phyloP scores from a whole-genome alignment of 2,113 vertebrate species.

The Brachypteracias leptosomus region DNA sequence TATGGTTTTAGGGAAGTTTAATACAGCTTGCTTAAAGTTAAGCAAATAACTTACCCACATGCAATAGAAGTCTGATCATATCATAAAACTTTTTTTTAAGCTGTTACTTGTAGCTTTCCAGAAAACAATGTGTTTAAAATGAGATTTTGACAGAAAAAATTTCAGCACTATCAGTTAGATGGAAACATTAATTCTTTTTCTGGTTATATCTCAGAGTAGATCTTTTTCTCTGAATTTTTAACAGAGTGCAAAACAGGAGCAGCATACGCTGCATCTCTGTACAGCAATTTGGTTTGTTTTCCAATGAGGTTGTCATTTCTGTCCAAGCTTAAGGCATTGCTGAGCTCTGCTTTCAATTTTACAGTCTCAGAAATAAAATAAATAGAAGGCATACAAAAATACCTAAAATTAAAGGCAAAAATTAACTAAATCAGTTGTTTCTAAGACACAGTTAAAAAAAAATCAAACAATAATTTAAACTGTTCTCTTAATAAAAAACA shows the following conservation, averaged over 20 bases:
- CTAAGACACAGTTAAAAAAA: not conserved
- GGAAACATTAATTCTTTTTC: not conserved
- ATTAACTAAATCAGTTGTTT: fast-evolving
- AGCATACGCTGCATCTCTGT: not conserved
- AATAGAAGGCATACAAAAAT: not conserved
- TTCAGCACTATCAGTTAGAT: not conserved
- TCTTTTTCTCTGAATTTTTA: not conserved
- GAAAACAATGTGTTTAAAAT: not conserved
- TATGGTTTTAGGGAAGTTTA: not conserved
- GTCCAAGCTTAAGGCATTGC: not conserved
- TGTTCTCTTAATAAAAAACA: not conserved
- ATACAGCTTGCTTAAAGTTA: not conserved
- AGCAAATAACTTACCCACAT: not conserved
- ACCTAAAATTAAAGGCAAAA: not conserved
- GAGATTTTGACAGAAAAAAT: not conserved
- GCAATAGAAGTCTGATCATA: not conserved
- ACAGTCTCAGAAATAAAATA: not conserved
- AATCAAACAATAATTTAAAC: not conserved
- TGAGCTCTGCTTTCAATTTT: not conserved
- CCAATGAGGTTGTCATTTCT: not conserved
- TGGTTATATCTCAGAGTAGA: not conserved
- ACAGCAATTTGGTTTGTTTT: not conserved
- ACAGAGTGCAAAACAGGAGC: not conserved
- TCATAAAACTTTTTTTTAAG: not conserved
- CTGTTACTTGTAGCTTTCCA: not conserved